Evolutionary conservation across 2,888 invertebrate genomes (phyloP), one percentile per base, ranked within the genome.

Genomic region (Philaethria dido): DNA sequence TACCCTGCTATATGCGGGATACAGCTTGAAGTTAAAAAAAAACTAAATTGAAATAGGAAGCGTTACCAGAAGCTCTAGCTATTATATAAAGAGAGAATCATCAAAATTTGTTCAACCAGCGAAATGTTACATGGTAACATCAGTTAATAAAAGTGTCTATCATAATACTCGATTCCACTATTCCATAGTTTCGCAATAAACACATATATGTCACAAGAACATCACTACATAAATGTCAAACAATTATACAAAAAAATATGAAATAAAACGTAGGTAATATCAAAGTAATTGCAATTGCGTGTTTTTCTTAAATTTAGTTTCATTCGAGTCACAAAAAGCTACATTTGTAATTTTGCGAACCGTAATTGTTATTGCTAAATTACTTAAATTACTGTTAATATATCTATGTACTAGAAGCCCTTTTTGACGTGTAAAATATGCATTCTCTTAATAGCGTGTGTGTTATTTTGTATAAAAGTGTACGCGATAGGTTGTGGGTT

Each of bases 241-340:
- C 57, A 42, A 13, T 22, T 4, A n/a, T 16, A 57, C 16, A 42
- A 57, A 57, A 57, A 57, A 42, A n/a, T 20, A n/a, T 13, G 14
- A 55, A 39, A 20, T 57, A 42, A 42, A 22, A 42, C 42, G 22
- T 0, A 16, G 33, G 5, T 57, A 57, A 57, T 57, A 57, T 22
- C 16, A n/a, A 42, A 42, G 16, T 57, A 57, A 57, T 57, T 42
- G 57, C 57, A 57, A 57, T 57, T 42, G 57, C 57, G 22, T 57
- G 39, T 57, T 57, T 42, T 57, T 57, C 39, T n/a, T 42, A 42
- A 39, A 42, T 42, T 57, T 13, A 57, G 39, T 25, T 42, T 8
- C 57, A 42, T 57, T 52, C 33, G 29, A 42, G 42, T 9, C 9
- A 42, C 22, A 57, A 57, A 57, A 57, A 57, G 57, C n/a, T 0